These are phyloP conservation scores for Plebejus argus DNA, from an alignment of 2,888 invertebrate genomes.

Conservation along the genomic window DNA sequence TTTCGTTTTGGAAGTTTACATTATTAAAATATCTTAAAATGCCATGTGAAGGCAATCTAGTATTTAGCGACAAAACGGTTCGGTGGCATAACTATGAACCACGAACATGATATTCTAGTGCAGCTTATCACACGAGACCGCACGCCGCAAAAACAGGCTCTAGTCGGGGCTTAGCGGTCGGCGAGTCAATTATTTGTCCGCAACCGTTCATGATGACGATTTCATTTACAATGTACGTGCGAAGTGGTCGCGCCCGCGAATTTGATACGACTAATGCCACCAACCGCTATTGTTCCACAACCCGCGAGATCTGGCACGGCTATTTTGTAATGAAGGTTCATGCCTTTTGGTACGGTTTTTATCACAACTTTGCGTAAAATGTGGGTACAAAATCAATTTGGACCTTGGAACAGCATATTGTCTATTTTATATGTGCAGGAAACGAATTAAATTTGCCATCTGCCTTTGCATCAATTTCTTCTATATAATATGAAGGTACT, in stretches of 20 bases:
- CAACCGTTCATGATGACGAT: constrained; percentile 17
- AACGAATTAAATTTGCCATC: too few species aligned
- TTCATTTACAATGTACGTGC: constrained; percentile 11
- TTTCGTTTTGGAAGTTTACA: too few species aligned
- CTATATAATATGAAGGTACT: too few species aligned
- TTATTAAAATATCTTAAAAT: too few species aligned
- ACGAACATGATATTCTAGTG: constrained; percentile 13
- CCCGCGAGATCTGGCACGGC: neutral
- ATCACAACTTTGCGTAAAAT: too few species aligned
- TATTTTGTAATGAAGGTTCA: too few species aligned
- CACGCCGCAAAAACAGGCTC: constrained; percentile 20
- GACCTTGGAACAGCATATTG: too few species aligned
- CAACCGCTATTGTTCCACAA: neutral
- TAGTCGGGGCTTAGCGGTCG: constrained; percentile 26
- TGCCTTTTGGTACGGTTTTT: too few species aligned
- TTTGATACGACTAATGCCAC: neutral
- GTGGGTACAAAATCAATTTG: too few species aligned
- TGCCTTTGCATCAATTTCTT: too few species aligned
- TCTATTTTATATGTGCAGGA: too few species aligned
- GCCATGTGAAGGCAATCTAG: neutral
- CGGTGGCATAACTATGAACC: neutral
- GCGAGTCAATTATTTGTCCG: constrained; percentile 25
- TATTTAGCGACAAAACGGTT: neutral
- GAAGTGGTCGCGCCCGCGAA: constrained; percentile 1
- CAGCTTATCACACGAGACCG: constrained; percentile 24